phyloP scores from a whole-genome alignment of 2,797 vertebrate genomes.

The Labeo calbasu region DNA sequence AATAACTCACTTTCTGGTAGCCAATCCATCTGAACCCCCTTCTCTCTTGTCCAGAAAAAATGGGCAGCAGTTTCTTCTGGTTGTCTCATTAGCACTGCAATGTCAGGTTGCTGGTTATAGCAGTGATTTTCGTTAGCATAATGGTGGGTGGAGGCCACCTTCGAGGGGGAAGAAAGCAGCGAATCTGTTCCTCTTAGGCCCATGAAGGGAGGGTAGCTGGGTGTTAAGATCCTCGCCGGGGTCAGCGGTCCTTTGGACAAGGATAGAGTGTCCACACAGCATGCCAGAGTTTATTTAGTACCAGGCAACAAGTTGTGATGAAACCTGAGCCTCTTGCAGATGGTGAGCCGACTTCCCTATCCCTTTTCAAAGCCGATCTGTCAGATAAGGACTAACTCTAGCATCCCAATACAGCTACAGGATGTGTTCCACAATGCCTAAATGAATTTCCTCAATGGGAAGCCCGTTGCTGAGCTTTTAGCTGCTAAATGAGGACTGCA shows the following conservation, averaged over 20 bases:
- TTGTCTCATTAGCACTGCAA: conserved; percentile 75
- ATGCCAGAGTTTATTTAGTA: conserved; percentile 89
- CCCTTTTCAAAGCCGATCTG: conserved; percentile 51
- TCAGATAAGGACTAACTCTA: conserved; percentile 40
- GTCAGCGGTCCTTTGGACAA: conserved; percentile 76
- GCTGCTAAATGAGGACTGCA: conserved; percentile 17
- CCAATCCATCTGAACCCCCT: conserved; percentile 22
- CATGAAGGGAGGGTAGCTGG: conserved; percentile 59
- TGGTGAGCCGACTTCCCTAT: conserved; percentile 71
- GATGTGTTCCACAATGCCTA: conserved; percentile 19
- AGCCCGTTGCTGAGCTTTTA: not conserved
- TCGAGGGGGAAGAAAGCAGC: conserved; percentile 37
- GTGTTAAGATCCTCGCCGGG: conserved; percentile 71
- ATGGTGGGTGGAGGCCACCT: conserved; percentile 35
- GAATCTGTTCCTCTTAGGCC: conserved; percentile 69
- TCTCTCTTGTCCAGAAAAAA: conserved; percentile 59
- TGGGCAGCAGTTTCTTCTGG: conserved; percentile 63
- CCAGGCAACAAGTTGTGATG: conserved; percentile 84
- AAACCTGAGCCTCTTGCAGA: conserved; percentile 75
- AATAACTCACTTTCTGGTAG: not conserved
- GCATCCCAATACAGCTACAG: conserved; percentile 26
- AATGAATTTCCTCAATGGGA: conserved; percentile 32
- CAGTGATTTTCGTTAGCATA: conserved; percentile 53
- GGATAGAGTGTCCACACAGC: conserved; percentile 78
- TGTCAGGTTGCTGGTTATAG: conserved; percentile 69